These are phyloP conservation scores for Gryllus longicercus DNA, from an alignment of 2,888 invertebrate genomes.

Conservation along the genomic window DNA sequence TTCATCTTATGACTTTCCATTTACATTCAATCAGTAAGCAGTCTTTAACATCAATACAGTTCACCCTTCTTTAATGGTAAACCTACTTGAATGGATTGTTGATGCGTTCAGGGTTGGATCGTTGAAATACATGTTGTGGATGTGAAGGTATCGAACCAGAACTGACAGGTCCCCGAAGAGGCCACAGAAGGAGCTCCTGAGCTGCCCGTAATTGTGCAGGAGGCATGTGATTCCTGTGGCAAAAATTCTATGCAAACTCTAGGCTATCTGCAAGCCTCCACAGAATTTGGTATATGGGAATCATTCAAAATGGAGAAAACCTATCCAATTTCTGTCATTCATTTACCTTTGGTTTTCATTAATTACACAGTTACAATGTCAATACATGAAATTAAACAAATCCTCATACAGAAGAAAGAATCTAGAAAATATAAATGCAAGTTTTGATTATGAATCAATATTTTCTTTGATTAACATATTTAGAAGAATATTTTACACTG, in stretches of 20 bases:
- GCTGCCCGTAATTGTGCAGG: constrained; percentile 42
- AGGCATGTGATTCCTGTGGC: not conserved
- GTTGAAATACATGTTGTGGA: constrained; percentile 45
- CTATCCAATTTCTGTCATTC: too few species aligned
- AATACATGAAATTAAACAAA: too few species aligned
- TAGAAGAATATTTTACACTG: too few species aligned
- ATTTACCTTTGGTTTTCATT: too few species aligned
- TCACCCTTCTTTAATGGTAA: not conserved
- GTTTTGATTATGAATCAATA: too few species aligned
- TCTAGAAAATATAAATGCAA: not conserved
- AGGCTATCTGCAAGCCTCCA: not conserved
- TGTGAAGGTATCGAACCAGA: constrained; percentile 37
- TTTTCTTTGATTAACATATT: too few species aligned
- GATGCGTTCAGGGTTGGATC: constrained; percentile 46
- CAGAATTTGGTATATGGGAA: not conserved
- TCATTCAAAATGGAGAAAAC: too few species aligned
- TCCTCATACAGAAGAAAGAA: not conserved
- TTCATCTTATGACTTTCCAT: too few species aligned
- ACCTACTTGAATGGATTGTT: constrained; percentile 46
- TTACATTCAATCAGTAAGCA: too few species aligned
- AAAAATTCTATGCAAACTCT: not conserved
- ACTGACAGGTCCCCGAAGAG: constrained; percentile 37
- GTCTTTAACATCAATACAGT: too few species aligned
- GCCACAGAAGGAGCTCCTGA: constrained; percentile 46
- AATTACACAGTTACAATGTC: too few species aligned